A percentile compares a stretch with the other conserved stretches of the same genome.
These are phyloP conservation scores for Lasioglossum leucozonium DNA, from an alignment of 2,888 invertebrate genomes.

Conservation along the genomic window DNA sequence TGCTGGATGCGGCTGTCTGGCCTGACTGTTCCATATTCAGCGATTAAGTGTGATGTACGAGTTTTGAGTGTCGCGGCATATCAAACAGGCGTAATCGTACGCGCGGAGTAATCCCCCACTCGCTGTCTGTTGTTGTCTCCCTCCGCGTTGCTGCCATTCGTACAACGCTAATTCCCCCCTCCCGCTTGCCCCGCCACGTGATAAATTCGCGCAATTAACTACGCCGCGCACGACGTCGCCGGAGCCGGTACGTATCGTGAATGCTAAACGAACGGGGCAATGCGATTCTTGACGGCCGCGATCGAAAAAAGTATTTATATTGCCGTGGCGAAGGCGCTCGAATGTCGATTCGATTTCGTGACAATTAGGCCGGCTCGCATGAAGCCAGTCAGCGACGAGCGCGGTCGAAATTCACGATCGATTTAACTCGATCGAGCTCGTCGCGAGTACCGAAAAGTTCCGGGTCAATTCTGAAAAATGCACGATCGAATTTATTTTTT, in stretches of 20 bases:
- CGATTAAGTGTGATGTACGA: slow-evolving; percentile 82
- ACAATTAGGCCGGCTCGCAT: not conserved
- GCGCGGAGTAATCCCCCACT: slow-evolving; percentile 58
- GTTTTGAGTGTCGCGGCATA: slow-evolving; percentile 81
- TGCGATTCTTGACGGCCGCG: slow-evolving; percentile 43
- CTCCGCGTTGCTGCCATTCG: slow-evolving; percentile 29
- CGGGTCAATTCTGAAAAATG: no score
- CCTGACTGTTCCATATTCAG: slow-evolving; percentile 82
- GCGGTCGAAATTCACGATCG: no score
- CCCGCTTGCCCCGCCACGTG: slow-evolving; percentile 39
- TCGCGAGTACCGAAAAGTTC: no score
- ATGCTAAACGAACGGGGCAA: slow-evolving; percentile 50
- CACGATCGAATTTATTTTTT: no score
- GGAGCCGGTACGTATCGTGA: slow-evolving; percentile 51
- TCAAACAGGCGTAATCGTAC: slow-evolving; percentile 80
- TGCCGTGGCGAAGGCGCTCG: not conserved
- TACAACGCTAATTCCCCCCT: slow-evolving; percentile 23
- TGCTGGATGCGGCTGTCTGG: slow-evolving; percentile 68
- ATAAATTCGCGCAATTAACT: slow-evolving; percentile 81
- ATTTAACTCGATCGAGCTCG: no score
- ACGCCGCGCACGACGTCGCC: slow-evolving; percentile 64
- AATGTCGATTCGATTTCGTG: not conserved
- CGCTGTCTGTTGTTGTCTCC: slow-evolving; percentile 44
- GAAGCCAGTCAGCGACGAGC: not conserved
- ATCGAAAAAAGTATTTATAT: slow-evolving; percentile 37